Percentiles rank a stretch among this genome's conserved stretches.
These are phyloP conservation scores for Enteromius trimaculatus DNA, from an alignment of 2,797 vertebrate genomes.

Conservation along the genomic window DNA sequence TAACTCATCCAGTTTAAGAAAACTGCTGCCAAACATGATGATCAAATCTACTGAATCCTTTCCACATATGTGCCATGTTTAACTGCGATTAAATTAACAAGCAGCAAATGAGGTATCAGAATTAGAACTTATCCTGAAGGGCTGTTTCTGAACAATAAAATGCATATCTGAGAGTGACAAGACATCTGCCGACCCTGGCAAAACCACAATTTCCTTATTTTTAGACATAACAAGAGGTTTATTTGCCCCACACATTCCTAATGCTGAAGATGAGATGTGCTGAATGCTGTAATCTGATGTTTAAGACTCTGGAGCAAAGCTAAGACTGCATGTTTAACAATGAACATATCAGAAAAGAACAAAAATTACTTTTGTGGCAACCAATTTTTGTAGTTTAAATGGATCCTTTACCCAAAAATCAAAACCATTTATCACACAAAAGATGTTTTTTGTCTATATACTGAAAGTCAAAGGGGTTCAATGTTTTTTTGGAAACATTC, in stretches of 20 bases:
- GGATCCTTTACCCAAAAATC: neutral
- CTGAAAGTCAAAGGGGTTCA: neutral
- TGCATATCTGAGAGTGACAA: constrained; percentile 50
- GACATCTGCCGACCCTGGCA: constrained; percentile 55
- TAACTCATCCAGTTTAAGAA: constrained; percentile 39
- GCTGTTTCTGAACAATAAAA: constrained; percentile 51
- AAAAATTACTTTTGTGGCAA: neutral
- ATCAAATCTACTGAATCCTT: constrained; percentile 20
- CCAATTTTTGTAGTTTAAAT: neutral
- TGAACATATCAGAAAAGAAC: constrained; percentile 7
- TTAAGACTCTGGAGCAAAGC: constrained; percentile 50
- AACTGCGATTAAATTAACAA: constrained; percentile 66
- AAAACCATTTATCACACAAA: neutral
- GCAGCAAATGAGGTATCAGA: constrained; percentile 70
- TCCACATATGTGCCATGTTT: constrained; percentile 56
- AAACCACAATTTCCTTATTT: constrained; percentile 48
- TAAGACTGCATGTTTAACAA: constrained; percentile 37
- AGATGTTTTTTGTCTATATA: neutral
- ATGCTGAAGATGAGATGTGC: constrained; percentile 55
- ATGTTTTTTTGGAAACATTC: neutral
- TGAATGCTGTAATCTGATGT: constrained; percentile 51
- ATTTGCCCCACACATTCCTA: constrained; percentile 57
- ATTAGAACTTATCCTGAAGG: constrained; percentile 62
- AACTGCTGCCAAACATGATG: constrained; percentile 46
- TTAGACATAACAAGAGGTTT: constrained; percentile 29